Percentiles rank a stretch among this genome's conserved stretches.
phyloP scores from a whole-genome alignment of 2,797 vertebrate genomes.

The Falco berigora region DNA sequence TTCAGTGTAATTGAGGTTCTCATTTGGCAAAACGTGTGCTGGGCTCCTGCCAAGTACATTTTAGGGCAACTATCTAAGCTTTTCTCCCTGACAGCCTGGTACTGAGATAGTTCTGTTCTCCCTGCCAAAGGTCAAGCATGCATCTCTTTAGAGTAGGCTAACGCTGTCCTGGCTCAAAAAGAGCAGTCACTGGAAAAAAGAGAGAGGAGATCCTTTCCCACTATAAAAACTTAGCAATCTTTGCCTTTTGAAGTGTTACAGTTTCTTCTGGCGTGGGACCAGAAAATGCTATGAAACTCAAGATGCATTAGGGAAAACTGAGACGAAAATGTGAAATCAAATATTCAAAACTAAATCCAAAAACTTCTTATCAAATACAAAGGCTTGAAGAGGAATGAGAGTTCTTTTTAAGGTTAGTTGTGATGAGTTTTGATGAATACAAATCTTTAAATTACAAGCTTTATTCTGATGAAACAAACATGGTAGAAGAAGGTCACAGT shows the following conservation, averaged over 20 bases:
- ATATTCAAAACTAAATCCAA: neutral
- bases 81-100: neutral
- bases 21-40: neutral
- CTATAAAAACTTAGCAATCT: neutral
- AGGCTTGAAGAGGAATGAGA: neutral
- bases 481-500: neutral
- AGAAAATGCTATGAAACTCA: neutral
- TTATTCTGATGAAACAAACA: neutral
- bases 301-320: neutral
- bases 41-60: neutral
- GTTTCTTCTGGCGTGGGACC: neutral
- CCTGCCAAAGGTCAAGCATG: neutral
- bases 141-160: neutral
- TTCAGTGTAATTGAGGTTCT: slow-evolving; percentile 12
- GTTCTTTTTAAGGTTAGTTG: neutral
- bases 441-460: neutral
- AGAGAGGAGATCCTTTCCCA: neutral
- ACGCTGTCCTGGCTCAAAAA: neutral
- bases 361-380: neutral
- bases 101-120: neutral
- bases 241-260: neutral
- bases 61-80: neutral
- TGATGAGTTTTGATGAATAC: neutral
- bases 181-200: neutral
- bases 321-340: neutral